Conservation (phyloP, 2,797 vertebrate species). For the Karalla daura region DNA sequence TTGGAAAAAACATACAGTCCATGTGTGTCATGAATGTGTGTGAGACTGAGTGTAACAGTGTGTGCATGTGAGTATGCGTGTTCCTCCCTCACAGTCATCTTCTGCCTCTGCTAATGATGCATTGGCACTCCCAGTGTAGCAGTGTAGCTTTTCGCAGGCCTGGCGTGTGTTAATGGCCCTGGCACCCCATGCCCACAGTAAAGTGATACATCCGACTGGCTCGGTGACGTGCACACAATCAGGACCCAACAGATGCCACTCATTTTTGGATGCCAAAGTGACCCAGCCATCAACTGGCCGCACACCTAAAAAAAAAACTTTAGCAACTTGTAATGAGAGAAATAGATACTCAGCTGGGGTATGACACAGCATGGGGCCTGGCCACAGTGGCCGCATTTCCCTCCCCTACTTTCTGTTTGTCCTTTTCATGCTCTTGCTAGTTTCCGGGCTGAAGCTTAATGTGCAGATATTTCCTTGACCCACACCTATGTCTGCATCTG, state of each 20-base stretch:
- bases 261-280: slow-evolving; percentile 67
- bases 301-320: slow-evolving; percentile 63
- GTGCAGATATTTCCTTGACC: slow-evolving; percentile 43
- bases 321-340: slow-evolving; percentile 55
- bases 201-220: slow-evolving; percentile 73
- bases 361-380: slow-evolving; percentile 40
- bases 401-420: slow-evolving; percentile 36
- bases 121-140: slow-evolving; percentile 48
- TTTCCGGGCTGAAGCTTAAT: slow-evolving; percentile 24
- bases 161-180: slow-evolving; percentile 69
- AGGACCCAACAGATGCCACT: slow-evolving; percentile 72
- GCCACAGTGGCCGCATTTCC: slow-evolving; percentile 20
- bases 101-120: slow-evolving; percentile 58
- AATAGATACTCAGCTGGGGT: slow-evolving; percentile 44
- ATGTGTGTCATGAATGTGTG: background rate
- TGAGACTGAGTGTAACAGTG: background rate
- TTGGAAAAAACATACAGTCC: slow-evolving; percentile 6
- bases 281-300: slow-evolving; percentile 70
- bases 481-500: slow-evolving; percentile 1
- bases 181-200: slow-evolving; percentile 51
- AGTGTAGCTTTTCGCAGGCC: slow-evolving; percentile 44
- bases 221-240: slow-evolving; percentile 42
- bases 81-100: slow-evolving; percentile 32
- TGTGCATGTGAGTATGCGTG: background rate
- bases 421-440: slow-evolving; percentile 43